Evolutionary conservation across 2,888 invertebrate genomes (phyloP).

Genomic region (Nomada lathburiana): DNA sequence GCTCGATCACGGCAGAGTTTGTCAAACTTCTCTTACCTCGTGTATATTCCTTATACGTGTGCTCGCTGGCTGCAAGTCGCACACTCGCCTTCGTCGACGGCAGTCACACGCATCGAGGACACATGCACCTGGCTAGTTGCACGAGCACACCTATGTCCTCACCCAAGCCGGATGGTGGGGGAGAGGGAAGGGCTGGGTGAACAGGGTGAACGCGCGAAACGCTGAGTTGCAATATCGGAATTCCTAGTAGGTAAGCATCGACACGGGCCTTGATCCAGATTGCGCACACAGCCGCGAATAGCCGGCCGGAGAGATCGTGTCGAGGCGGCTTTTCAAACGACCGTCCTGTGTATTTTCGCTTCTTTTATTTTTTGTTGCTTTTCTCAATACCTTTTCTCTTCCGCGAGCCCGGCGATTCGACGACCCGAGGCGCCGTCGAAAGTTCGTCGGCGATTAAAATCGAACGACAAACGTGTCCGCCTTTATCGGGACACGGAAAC

Average conservation of each 20-base stretch:
- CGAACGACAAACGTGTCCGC: no score
- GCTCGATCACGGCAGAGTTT: not conserved
- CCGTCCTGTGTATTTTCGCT: slow-evolving; percentile 14
- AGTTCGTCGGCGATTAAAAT: not conserved
- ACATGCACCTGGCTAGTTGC: slow-evolving; percentile 41
- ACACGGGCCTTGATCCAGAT: slow-evolving; percentile 79
- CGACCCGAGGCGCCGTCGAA: not conserved
- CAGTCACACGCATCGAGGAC: slow-evolving; percentile 35
- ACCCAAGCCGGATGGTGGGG: not conserved
- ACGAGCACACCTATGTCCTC: slow-evolving; percentile 13
- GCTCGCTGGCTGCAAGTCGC: not conserved
- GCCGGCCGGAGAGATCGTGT: slow-evolving; percentile 11
- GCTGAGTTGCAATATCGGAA: slow-evolving; percentile 79
- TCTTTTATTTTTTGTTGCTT: not conserved
- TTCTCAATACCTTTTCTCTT: not conserved
- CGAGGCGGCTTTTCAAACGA: slow-evolving; percentile 42
- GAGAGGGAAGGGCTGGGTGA: slow-evolving; percentile 10
- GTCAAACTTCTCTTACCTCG: slow-evolving; percentile 45
- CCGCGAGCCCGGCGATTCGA: slow-evolving; percentile 4
- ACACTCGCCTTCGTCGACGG: slow-evolving; percentile 18
- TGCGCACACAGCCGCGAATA: slow-evolving; percentile 52
- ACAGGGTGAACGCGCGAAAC: slow-evolving; percentile 62
- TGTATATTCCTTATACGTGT: not conserved
- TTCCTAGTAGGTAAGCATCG: slow-evolving; percentile 76
- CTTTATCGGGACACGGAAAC: no score